Base-by-base conservation (phyloP, 2,888 invertebrate genomes). In the Zygogramma bicolorata region DNA sequence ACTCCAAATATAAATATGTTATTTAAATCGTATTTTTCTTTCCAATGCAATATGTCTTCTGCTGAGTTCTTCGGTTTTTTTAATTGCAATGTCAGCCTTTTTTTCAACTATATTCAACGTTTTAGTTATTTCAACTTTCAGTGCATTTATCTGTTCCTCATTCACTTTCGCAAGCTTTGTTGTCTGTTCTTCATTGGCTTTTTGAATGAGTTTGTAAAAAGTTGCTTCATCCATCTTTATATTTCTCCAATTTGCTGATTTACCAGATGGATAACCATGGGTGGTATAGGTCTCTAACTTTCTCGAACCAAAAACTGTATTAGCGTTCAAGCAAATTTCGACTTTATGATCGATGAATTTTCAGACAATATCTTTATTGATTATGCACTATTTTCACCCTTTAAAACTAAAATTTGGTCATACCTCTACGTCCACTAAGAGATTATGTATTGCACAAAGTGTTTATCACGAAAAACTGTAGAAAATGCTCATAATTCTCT, bases 1-100 rank as follows among this genome's bases (percentile, higher is more conserved):
- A 60, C 13, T 60, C 60, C 60, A 60, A 60, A 60, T 60, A 34
- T 34, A 38, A 60, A 34, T 34, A 60, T 60, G 20, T 60, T 60
- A 38, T 60, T 60, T 10, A n/a, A 31, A 34, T 60, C 34, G 34
- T 20, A 34, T 38, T 34, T 60, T 31, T 60, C 15, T 60, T 15
- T 34, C 59, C n/a, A 57, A 18, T 4, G 25, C 29, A 13, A 58
- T 58, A 29, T 58, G 58, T 58, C 58, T 58, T 7, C 31, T 27
- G 18, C 8, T 60, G 34, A 60, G 34, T n/a, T 38, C 60, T 18
- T 60, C 60, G 13, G 25, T 22, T 38, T 60, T 60, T 34, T 34
- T 25, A 22, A 38, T 34, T 29, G 60, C 60, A 60, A 6, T 60
- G 38, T 60, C 38, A 18, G 60, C 60, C n/a, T 60, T 60, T 27